phyloP scores from a whole-genome alignment of 2,797 vertebrate genomes.

The Kryptolebias ocellatus region DNA sequence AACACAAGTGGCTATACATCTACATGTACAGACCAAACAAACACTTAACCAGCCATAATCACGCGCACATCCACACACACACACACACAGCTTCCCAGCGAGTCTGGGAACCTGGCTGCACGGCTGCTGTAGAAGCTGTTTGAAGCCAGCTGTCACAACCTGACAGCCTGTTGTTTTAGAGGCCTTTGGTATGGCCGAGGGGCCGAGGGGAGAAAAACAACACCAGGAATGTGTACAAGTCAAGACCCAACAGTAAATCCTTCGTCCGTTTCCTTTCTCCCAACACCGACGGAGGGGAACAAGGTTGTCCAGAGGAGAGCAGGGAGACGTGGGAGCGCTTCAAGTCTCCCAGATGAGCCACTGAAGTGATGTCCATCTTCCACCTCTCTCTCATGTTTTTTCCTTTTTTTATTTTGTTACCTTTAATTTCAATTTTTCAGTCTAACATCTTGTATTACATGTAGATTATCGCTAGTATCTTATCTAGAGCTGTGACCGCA shows the following conservation, averaged over 20 bases:
- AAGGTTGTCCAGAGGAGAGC: constrained; percentile 64
- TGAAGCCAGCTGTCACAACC: constrained; percentile 90
- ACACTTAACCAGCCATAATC: constrained; percentile 44
- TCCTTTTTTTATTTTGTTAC: not conserved
- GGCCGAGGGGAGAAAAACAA: constrained; percentile 85
- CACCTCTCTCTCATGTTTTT: constrained; percentile 50
- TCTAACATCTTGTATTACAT: constrained; percentile 25
- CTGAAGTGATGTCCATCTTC: constrained; percentile 41
- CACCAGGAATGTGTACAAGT: constrained; percentile 89
- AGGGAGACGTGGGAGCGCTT: constrained; percentile 72
- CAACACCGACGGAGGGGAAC: constrained; percentile 70
- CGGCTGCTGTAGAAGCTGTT: constrained; percentile 84
- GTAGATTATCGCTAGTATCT: constrained; percentile 46
- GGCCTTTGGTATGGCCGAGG: constrained; percentile 86
- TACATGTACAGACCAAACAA: constrained; percentile 66
- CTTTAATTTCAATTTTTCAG: not conserved
- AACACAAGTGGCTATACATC: constrained; percentile 59
- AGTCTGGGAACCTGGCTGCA: constrained; percentile 81
- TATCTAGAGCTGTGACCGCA: constrained; percentile 38
- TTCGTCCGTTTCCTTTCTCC: constrained; percentile 84
- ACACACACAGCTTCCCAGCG: constrained; percentile 44
- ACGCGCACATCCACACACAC: constrained; percentile 9
- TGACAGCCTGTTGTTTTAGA: constrained; percentile 89
- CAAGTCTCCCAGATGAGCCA: constrained; percentile 47
- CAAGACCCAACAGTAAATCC: constrained; percentile 89